phyloP scores from a whole-genome alignment of 2,113 vertebrate genomes.

The Oceanodroma tethys region DNA sequence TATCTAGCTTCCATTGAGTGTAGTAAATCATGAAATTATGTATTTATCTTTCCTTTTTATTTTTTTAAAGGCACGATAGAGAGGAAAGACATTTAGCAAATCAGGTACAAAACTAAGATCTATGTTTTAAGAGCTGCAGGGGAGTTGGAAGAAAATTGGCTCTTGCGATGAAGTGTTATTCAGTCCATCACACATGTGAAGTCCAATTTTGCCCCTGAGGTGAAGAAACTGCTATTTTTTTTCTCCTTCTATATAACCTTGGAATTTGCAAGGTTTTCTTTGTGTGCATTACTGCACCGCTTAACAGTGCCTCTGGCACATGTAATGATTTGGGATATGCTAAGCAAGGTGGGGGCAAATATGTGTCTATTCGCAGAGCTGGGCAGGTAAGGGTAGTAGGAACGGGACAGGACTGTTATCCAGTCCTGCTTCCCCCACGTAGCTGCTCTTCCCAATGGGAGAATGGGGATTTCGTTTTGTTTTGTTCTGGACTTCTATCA shows the following conservation, averaged over 20 bases:
- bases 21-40: background rate
- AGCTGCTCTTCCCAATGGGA: background rate
- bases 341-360: background rate
- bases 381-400: background rate
- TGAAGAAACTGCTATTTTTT: background rate
- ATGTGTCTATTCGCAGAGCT: background rate
- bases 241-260: background rate
- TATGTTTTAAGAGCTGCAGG: slow-evolving; percentile 47
- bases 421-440: rapidly evolving
- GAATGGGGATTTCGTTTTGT: background rate
- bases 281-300: background rate
- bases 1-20: background rate
- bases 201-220: slow-evolving; percentile 46
- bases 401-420: rapidly evolving
- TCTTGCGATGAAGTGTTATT: slow-evolving; percentile 56
- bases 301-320: background rate
- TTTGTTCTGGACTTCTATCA: background rate
- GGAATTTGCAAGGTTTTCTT: background rate
- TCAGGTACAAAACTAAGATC: slow-evolving; percentile 15
- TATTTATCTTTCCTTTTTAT: background rate
- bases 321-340: background rate
- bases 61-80: background rate
- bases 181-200: slow-evolving; percentile 42
- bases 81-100: slow-evolving; percentile 45
- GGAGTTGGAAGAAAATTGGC: slow-evolving; percentile 51